Percentiles rank a stretch among this genome's conserved stretches.
phyloP scores from a whole-genome alignment of 35 echinoderm and acorn worm genomes.

The Apostichopus californicus region DNA sequence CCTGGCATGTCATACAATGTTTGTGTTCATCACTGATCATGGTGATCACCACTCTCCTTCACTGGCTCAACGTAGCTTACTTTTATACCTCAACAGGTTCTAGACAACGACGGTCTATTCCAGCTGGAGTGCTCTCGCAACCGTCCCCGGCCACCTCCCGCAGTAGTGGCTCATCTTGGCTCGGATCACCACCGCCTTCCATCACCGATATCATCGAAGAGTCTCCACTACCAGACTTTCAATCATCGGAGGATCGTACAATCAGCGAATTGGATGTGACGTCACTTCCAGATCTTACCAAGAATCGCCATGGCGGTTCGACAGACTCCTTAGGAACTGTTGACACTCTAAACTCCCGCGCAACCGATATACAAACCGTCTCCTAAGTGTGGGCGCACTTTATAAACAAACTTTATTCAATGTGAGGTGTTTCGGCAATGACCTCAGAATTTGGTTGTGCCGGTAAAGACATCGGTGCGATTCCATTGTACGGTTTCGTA shows the following conservation, averaged over 20 bases:
- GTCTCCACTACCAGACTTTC: neutral
- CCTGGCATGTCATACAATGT: no score
- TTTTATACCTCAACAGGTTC: neutral
- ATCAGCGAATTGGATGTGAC: conserved; percentile 4
- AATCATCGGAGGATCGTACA: neutral
- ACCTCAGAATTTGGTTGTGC: no score
- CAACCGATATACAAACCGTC: neutral
- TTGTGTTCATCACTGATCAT: no score
- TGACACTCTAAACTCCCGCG: neutral
- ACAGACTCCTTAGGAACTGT: neutral
- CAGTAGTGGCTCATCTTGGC: neutral
- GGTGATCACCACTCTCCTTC: no score
- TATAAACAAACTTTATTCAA: no score
- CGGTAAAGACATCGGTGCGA: no score
- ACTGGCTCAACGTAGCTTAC: no score
- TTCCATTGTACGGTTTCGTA: no score
- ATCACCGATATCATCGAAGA: neutral
- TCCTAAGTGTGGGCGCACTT: no score
- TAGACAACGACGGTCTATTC: neutral
- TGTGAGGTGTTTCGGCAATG: no score
- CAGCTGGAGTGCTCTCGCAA: neutral
- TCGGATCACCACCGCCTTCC: neutral
- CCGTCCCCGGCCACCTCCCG: neutral
- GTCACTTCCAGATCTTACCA: neutral
- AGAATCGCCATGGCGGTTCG: neutral